Evolutionary conservation across 1,140 invertebrate genomes (phyloP).

Genomic region (Ditylenchus dipsaci): DNA sequence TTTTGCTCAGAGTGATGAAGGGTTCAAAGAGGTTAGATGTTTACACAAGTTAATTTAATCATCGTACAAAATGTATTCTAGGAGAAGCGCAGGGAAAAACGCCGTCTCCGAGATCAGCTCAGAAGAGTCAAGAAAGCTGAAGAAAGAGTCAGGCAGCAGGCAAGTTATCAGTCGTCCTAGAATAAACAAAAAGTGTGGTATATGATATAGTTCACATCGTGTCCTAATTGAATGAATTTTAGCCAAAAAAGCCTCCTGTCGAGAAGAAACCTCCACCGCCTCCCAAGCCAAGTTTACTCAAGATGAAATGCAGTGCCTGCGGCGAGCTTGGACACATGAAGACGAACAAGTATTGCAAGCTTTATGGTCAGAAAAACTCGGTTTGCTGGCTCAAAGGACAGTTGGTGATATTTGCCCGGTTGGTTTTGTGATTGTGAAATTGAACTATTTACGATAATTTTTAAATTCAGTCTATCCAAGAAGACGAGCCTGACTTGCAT

Average conservation of each 20-base stretch:
- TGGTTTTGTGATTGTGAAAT: neutral
- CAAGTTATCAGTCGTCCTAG: no score
- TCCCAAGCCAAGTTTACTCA: slow-evolving; percentile 59
- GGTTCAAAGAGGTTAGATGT: no score
- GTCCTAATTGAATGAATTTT: no score
- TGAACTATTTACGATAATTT: neutral
- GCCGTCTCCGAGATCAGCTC: no score
- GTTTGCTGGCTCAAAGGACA: slow-evolving; percentile 61
- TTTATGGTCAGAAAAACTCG: slow-evolving; percentile 71
- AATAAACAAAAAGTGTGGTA: no score
- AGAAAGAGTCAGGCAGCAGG: no score
- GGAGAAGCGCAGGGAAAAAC: no score
- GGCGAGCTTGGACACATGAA: slow-evolving; percentile 75
- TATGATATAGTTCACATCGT: no score
- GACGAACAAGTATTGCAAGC: slow-evolving; percentile 90
- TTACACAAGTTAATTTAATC: no score
- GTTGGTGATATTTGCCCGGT: slow-evolving; percentile 45
- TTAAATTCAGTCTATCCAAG: neutral
- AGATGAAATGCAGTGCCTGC: slow-evolving; percentile 90
- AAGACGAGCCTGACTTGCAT: neutral
- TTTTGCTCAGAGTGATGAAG: no score
- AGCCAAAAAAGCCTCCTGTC: slow-evolving; percentile 66
- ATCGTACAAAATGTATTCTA: no score
- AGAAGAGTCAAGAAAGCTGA: no score
- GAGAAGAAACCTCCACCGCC: slow-evolving; percentile 78